phyloP scores from a whole-genome alignment of 2,113 vertebrate species.

The Rhineura floridana region DNA sequence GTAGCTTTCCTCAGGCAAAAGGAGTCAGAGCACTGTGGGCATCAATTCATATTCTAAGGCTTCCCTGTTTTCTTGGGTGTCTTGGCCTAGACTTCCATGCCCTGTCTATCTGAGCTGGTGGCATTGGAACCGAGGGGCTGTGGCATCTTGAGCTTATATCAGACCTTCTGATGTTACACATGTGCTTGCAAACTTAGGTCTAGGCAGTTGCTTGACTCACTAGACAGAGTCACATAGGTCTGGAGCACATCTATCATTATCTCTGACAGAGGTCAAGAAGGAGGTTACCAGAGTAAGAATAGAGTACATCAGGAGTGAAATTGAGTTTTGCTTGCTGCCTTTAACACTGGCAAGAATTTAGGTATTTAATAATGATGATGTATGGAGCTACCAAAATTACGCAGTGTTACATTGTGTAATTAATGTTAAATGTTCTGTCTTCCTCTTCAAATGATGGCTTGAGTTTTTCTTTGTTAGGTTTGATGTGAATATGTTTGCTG shows the following conservation, averaged over 20 bases:
- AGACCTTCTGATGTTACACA: neutral
- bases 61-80: neutral
- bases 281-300: neutral
- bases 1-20: neutral
- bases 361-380: neutral
- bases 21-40: neutral
- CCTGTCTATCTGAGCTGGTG: neutral
- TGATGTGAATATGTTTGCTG: too few species aligned
- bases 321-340: neutral
- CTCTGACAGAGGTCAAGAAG: neutral
- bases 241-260: neutral
- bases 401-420: rapidly evolving
- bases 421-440: rapidly evolving
- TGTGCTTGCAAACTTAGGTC: neutral
- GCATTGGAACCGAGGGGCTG: too few species aligned
- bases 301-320: neutral
- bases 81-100: neutral
- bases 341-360: neutral
- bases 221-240: neutral
- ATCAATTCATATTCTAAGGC: neutral
- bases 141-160: neutral
- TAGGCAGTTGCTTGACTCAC: neutral
- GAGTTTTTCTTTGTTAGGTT: neutral
- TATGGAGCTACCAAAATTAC: constrained; percentile 18
- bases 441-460: constrained; percentile 28